Evolutionary conservation across 2,113 vertebrate species (phyloP), one percentile per base, ranked within the genome.

Genomic region (Kobus ellipsiprymnus): DNA sequence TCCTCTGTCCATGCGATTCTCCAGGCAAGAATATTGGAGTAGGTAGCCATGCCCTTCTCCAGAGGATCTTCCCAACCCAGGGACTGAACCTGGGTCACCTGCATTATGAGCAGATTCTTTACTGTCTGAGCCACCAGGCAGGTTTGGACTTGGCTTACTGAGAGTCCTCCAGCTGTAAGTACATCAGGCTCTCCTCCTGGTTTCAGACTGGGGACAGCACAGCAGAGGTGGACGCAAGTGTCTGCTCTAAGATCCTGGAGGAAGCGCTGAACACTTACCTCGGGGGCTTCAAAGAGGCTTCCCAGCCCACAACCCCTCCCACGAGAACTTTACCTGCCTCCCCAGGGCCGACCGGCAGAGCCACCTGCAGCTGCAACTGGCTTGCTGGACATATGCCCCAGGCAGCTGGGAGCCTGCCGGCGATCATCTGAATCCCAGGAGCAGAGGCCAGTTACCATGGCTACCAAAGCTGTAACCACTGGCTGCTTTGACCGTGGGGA

Each of bases 371-470:
- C 85, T 0, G 17, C 50, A 83, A 19, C 87, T 82, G 81, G 91
- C 77, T 84, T 97, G 90, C 84, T 92, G 81, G 91, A 81, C 92
- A 81, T 40, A 64, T 8, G 93, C 93, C 96, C 95, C 40, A 16
- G 74, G 95, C 74, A 96, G 92, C 95, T 62, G 64, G 60, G 74
- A 95, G 60, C 60, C 67, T 2, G 11, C 80, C 29, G 13, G 33
- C 80, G 74, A 87, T 94, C 88, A 87, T 80, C 94, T 59, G 88
- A 92, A 95, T 96, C 91, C 93, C 87, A 90, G 71, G 84, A 78
- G 50, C n/a, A 85, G 54, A 59, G 50, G 87, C 78, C 36, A 36
- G 96, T 98, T 97, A 44, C 97, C 78, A 94, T 96, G 62, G 93
- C 89, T 95, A 98, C 95, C 52, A 91, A 59, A 88, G 52, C 55